A percentile compares a stretch with the other conserved stretches of the same genome.
Conservation (phyloP, 2,797 vertebrate species). For the Chrosomus eos region DNA sequence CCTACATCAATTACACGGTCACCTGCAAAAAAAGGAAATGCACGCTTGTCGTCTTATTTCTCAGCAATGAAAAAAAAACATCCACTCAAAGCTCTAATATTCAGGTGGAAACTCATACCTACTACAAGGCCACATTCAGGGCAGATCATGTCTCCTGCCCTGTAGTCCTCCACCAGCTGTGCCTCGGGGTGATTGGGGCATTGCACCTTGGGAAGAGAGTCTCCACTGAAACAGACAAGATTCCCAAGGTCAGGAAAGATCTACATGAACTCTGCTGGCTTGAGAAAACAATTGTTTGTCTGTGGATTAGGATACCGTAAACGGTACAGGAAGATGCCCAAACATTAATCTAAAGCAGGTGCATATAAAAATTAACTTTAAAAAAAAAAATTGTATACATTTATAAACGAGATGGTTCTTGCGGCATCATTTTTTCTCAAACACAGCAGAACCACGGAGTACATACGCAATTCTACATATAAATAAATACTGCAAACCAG, state of each 20-base stretch:
- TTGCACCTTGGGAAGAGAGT: constrained; percentile 87
- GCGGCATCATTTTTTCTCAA: not conserved
- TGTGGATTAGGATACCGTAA: not conserved
- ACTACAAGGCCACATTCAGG: constrained; percentile 98
- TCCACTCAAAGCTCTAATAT: not conserved
- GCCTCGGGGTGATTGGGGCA: constrained; percentile 98
- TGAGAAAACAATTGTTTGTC: not conserved
- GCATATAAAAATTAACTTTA: too few species aligned
- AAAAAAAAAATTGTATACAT: not conserved
- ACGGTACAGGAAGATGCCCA: not conserved
- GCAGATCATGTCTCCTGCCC: constrained; percentile 99
- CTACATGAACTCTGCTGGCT: not conserved
- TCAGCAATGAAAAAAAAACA: not conserved
- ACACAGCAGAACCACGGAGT: not conserved
- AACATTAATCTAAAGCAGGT: not conserved
- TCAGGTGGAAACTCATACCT: constrained; percentile 73
- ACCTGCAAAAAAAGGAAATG: constrained; percentile 74
- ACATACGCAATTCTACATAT: not conserved
- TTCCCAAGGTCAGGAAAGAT: constrained; percentile 17
- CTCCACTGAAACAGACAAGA: constrained; percentile 68
- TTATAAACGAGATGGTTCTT: too few species aligned
- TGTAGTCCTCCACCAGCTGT: constrained; percentile 96
- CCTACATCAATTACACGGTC: constrained; percentile 97
- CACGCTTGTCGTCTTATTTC: not conserved
- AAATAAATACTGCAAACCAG: not conserved